Conservation (phyloP, 2,888 invertebrate genomes). For the Sipunculus nudus region DNA sequence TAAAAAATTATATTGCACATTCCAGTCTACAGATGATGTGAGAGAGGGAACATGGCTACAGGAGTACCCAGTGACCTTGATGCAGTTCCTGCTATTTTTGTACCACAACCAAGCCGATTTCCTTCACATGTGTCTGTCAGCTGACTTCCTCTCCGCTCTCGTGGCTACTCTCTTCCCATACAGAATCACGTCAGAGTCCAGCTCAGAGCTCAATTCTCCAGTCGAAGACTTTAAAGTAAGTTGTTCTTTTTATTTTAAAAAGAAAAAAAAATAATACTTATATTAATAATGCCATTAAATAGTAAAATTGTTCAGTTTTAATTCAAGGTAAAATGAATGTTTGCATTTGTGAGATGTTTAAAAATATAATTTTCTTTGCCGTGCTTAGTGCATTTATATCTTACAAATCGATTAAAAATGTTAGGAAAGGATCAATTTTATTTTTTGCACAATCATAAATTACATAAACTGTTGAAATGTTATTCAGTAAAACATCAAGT, state of each 20-base stretch:
- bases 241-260: neutral
- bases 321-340: neutral
- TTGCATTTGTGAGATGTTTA: neutral
- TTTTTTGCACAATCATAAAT: too few relatives aligned
- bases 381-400: too few relatives aligned
- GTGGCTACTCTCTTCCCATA: conserved; percentile 83
- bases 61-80: conserved; percentile 68
- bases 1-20: too few relatives aligned
- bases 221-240: conserved; percentile 67
- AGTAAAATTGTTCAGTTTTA: neutral
- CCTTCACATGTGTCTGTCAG: conserved; percentile 88
- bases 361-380: neutral
- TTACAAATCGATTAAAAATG: too few relatives aligned
- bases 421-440: too few relatives aligned
- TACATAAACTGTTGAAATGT: too few relatives aligned
- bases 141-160: conserved; percentile 86
- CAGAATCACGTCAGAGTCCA: conserved; percentile 49
- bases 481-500: too few relatives aligned
- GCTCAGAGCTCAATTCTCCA: conserved; percentile 63
- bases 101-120: conserved; percentile 96
- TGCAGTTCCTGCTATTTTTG: conserved; percentile 88
- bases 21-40: too few relatives aligned
- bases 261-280: neutral
- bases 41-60: conserved; percentile 47
- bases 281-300: neutral